Evolutionary conservation across 2,113 vertebrate genomes (phyloP), one percentile per base, ranked within the genome.

Genomic region (Stegastes partitus): DNA sequence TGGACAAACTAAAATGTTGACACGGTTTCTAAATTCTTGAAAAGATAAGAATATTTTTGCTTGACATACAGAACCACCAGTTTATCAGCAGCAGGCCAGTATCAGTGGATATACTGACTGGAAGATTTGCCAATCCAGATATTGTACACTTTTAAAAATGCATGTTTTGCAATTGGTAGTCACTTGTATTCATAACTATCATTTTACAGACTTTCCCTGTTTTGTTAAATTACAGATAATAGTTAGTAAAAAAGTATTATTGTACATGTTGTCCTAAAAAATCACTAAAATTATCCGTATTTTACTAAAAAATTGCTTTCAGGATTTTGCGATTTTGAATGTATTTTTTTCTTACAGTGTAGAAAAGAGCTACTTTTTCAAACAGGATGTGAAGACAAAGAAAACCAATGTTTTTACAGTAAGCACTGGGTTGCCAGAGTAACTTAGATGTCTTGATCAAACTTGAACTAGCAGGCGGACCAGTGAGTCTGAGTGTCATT

Each of bases 401-500:
- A 56, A 31, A 64, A 56, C 3, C 14, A 0, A 9, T n/a, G 15
- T 57, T 58, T 79, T 59, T 69, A 39, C 34, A 37, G 25, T 64
- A 44, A 58, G 23, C 54, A 50, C 11, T 16, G 28, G 18, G n/a
- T 11, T 28, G 7, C 16, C 37, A 64, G 45, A 57, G 39, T 44
- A 6, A 45, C 34, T 55, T 18, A 50, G 12, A 76, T 64, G 45
- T 37, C 28, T 70, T 16, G 56, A 25, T 59, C 65, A 34, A 85
- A 53, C 21, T 65, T 28, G 44, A 12, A 31, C 55, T 45, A 31
- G 16, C 18, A n/a, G 55, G 44, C 0, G 1, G 25, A 10, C 19
- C 53, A 47, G 78, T 66, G 44, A 74, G 23, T 70, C 55, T 82
- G 34, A 55, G 28, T 65, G 61, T 77, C 28, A 65, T 77, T 19